phyloP scores from a whole-genome alignment of 2,888 invertebrate genomes.

The Chymomyza procnemis region DNA sequence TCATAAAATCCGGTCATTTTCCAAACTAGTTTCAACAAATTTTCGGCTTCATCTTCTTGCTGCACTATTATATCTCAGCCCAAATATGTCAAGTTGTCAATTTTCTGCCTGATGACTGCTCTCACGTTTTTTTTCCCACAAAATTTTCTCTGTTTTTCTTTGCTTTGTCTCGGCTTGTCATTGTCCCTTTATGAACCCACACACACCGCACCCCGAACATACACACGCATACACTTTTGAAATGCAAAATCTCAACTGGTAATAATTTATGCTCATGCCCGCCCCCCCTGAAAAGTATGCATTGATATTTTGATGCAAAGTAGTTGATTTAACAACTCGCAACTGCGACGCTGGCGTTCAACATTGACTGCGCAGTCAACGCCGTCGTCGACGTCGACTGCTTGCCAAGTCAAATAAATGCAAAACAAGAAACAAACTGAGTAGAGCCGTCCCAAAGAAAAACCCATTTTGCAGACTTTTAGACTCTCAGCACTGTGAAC shows the following conservation, averaged over 20 bases:
- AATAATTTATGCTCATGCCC: slow-evolving; percentile 62
- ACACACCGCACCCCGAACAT: not conserved
- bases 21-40: not conserved
- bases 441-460: not conserved
- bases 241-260: slow-evolving; percentile 35
- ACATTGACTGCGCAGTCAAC: no score
- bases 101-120: not conserved
- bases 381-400: slow-evolving; percentile 17
- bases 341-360: slow-evolving; percentile 33
- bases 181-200: not conserved
- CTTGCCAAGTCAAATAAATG: slow-evolving; percentile 4
- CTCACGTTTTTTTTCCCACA: not conserved
- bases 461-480: not conserved
- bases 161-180: slow-evolving; percentile 12
- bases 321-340: slow-evolving; percentile 60
- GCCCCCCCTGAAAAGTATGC: slow-evolving; percentile 42
- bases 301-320: slow-evolving; percentile 66
- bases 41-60: not conserved
- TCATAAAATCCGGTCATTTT: no score
- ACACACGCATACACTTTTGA: not conserved
- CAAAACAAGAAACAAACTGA: not conserved
- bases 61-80: not conserved
- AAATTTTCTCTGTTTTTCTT: not conserved
- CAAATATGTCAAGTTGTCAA: not conserved
- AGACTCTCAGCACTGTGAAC: not conserved